Evolutionary conservation across 2,888 invertebrate genomes (phyloP).

Genomic region (Dolichomitus sp.): DNA sequence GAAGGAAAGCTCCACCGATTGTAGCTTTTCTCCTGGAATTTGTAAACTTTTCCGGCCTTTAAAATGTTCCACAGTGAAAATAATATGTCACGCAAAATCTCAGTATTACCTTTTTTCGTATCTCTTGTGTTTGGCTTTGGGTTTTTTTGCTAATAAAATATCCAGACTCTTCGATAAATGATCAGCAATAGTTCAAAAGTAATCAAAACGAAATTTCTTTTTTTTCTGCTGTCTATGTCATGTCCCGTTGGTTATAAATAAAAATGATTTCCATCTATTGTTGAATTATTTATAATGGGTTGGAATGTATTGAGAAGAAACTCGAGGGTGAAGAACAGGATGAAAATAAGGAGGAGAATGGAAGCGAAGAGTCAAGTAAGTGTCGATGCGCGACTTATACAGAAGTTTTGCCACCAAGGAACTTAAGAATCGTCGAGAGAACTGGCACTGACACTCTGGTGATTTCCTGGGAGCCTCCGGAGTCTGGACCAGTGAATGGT

Average conservation of each 20-base stretch:
- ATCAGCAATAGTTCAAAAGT: too few relatives aligned
- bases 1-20: slow-evolving; percentile 1
- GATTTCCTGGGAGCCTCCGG: slow-evolving; percentile 7
- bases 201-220: not conserved
- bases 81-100: slow-evolving; percentile 17
- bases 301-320: not conserved
- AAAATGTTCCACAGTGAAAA: not conserved
- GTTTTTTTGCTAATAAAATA: slow-evolving; percentile 42
- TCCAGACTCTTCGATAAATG: slow-evolving; percentile 26
- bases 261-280: not conserved
- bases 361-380: slow-evolving; percentile 4
- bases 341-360: not conserved
- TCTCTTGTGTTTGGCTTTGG: slow-evolving; percentile 32
- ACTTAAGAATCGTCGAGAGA: slow-evolving; percentile 13
- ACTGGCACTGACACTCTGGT: slow-evolving; percentile 1
- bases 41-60: not conserved
- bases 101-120: slow-evolving; percentile 42
- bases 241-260: slow-evolving; percentile 1
- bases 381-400: not conserved
- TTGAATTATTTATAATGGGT: not conserved
- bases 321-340: not conserved
- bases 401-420: not conserved
- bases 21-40: not conserved
- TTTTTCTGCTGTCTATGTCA: not conserved
- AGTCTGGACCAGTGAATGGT: not conserved